Percentiles rank a stretch among this genome's conserved stretches.
Conservation (phyloP, 2,797 vertebrate species). For the Hyperoplus immaculatus region DNA sequence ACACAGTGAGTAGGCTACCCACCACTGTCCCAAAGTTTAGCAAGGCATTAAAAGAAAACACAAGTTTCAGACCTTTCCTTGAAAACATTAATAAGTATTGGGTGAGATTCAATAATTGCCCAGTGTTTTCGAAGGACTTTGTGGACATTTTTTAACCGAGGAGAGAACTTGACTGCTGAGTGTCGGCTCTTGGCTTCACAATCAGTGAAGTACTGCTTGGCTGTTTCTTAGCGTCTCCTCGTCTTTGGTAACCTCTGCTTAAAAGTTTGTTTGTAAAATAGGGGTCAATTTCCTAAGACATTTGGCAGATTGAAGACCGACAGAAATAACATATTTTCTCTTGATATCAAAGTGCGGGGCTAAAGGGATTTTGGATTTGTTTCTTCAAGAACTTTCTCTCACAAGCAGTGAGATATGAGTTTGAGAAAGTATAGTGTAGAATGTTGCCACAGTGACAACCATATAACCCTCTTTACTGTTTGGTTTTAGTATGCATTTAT, state of each 20-base stretch:
- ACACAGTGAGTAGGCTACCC: slow-evolving; percentile 22
- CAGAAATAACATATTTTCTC: too few species aligned
- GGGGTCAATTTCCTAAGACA: too few species aligned
- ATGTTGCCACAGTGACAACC: not conserved
- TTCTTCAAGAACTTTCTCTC: too few species aligned
- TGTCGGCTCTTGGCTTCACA: slow-evolving; percentile 12
- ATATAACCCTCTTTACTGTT: not conserved
- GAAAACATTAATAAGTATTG: slow-evolving; percentile 26
- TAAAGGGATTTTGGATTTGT: too few species aligned
- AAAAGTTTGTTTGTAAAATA: not conserved
- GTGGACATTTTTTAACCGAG: slow-evolving; percentile 9
- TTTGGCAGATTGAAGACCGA: too few species aligned
- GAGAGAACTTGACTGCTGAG: slow-evolving; percentile 17
- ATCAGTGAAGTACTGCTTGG: slow-evolving; percentile 9
- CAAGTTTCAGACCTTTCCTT: slow-evolving; percentile 24
- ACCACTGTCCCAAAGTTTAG: slow-evolving; percentile 42
- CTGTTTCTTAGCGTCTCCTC: not conserved
- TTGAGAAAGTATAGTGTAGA: too few species aligned
- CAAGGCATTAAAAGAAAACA: slow-evolving; percentile 34
- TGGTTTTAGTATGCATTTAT: not conserved
- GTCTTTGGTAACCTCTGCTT: not conserved
- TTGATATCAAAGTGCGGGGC: too few species aligned
- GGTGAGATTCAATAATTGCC: slow-evolving; percentile 23
- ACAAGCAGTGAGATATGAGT: too few species aligned
- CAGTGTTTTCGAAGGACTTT: slow-evolving; percentile 31